Evolutionary conservation across 2,888 invertebrate species (phyloP).

Genomic region (Pachliopta kotzebuea): DNA sequence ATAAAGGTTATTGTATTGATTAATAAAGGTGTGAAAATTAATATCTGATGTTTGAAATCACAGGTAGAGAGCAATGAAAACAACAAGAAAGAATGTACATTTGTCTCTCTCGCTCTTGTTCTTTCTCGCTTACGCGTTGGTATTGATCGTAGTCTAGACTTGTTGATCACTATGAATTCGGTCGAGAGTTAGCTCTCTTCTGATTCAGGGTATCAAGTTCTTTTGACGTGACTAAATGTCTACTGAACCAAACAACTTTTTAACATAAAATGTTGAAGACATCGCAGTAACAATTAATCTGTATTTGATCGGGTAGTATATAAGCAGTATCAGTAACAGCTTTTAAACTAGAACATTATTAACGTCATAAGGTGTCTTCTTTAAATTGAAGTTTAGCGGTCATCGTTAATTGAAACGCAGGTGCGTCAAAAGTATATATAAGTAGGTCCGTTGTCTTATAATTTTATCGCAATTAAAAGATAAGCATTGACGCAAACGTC

Average conservation of each 20-base stretch:
- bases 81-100: conserved; percentile 41
- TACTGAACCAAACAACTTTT: background rate
- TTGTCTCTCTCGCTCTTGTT: conserved; percentile 40
- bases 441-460: conserved; percentile 34
- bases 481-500: conserved; percentile 49
- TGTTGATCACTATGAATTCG: conserved; percentile 64
- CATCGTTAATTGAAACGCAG: conserved; percentile 32
- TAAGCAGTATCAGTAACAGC: too few species aligned
- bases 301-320: too few species aligned
- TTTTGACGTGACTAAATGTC: conserved; percentile 29
- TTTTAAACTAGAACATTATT: background rate
- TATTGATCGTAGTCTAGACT: conserved; percentile 79
- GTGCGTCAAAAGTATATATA: conserved; percentile 34
- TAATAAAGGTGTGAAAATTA: background rate
- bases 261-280: background rate
- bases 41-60: conserved; percentile 5
- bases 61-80: conserved; percentile 30
- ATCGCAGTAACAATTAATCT: too few species aligned
- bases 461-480: conserved; percentile 43
- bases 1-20: too few species aligned
- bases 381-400: too few species aligned
- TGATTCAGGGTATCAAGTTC: conserved; percentile 40
- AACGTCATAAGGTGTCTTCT: background rate
- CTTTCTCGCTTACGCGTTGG: conserved; percentile 34
- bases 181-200: conserved; percentile 52